These are phyloP conservation scores for Pomatostomus ruficeps DNA, from an alignment of 2,113 vertebrate genomes.

Conservation along the genomic window DNA sequence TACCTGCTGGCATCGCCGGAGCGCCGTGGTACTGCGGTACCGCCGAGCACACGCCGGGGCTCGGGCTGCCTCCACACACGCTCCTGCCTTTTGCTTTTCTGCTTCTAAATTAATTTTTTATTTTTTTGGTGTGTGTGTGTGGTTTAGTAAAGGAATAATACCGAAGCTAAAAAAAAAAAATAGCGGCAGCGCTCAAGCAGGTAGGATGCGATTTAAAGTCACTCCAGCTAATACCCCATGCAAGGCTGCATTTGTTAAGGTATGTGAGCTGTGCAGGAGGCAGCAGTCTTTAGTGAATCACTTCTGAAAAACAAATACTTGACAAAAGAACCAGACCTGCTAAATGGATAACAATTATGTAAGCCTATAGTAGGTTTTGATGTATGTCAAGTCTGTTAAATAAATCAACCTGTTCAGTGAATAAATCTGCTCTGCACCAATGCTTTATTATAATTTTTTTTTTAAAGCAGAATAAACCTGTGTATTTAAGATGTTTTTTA, in stretches of 20 bases:
- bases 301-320: constrained; percentile 71
- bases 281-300: constrained; percentile 41
- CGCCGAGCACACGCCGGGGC: neutral
- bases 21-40: constrained; percentile 32
- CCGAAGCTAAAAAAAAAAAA: neutral
- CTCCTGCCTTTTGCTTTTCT: neutral
- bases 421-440: constrained; percentile 67
- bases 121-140: neutral
- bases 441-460: neutral
- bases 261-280: constrained; percentile 1
- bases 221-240: constrained; percentile 20
- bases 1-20: constrained; percentile 29
- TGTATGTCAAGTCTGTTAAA: constrained; percentile 65
- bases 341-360: constrained; percentile 70
- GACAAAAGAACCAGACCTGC: constrained; percentile 67
- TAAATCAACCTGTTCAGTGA: constrained; percentile 73
- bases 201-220: constrained; percentile 46
- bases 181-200: neutral
- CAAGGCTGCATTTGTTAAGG: constrained; percentile 12
- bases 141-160: neutral
- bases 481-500: neutral
- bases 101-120: too few species aligned
- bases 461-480: neutral
- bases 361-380: constrained; percentile 68
- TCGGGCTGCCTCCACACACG: neutral